Conservation (phyloP, 2,797 vertebrate genomes). For the Numenius phaeopus region DNA sequence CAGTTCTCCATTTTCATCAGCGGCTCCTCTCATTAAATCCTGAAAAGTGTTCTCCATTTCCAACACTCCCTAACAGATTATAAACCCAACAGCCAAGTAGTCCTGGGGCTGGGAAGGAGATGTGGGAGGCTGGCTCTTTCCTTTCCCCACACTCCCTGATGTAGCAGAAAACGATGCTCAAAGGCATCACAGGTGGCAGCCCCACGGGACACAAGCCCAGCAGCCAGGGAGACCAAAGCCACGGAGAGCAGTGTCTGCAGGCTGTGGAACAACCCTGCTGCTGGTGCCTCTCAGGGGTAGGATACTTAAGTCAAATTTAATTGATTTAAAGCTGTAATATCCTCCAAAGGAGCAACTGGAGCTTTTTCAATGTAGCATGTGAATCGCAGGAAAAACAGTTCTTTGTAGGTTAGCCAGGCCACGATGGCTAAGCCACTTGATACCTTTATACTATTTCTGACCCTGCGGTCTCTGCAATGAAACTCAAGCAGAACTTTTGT, state of each 20-base stretch:
- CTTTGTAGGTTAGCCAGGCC: background rate
- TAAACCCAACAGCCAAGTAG: background rate
- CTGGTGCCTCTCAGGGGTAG: background rate
- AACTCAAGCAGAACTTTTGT: background rate
- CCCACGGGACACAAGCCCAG: background rate
- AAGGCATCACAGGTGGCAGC: background rate
- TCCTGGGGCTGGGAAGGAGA: background rate
- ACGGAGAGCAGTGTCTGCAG: fast-evolving
- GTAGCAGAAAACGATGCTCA: background rate
- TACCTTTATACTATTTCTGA: background rate
- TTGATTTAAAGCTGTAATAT: background rate
- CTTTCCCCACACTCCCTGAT: background rate
- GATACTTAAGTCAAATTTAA: background rate
- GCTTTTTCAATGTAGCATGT: fast-evolving
- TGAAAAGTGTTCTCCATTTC: background rate
- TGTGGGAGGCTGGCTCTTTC: background rate
- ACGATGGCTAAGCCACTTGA: fast-evolving
- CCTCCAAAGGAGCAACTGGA: background rate
- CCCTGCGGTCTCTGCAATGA: background rate
- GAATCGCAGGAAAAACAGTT: background rate
- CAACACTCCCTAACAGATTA: background rate
- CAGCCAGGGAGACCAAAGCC: background rate
- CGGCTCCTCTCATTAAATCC: background rate
- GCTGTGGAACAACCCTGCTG: background rate
- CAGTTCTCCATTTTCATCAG: background rate